Percentiles rank a stretch among this genome's conserved stretches.
phyloP scores from a whole-genome alignment of 1,140 invertebrate species.

The Globodera ellingtonae region DNA sequence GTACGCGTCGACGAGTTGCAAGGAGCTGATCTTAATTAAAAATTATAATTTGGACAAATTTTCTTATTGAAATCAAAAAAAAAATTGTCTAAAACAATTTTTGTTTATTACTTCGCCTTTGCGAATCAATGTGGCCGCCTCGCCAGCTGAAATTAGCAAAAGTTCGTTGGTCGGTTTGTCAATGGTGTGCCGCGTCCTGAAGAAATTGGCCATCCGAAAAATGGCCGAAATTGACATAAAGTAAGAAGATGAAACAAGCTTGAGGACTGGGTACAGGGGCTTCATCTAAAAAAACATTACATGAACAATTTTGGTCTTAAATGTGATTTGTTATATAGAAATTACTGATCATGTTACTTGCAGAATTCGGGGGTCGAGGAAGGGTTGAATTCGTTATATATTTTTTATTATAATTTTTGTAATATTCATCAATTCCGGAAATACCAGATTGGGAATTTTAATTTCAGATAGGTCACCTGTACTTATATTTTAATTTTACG shows the following conservation, averaged over 20 bases:
- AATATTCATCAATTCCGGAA: too few relatives aligned
- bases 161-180: slow-evolving; percentile 41
- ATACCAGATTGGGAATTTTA: too few relatives aligned
- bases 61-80: slow-evolving; percentile 9
- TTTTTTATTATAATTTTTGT: too few relatives aligned
- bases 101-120: slow-evolving; percentile 36
- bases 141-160: slow-evolving; percentile 39
- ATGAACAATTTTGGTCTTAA: too few relatives aligned
- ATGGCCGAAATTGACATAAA: slow-evolving; percentile 33
- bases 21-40: slow-evolving; percentile 22
- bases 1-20: slow-evolving; percentile 50
- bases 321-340: too few relatives aligned
- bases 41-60: too few relatives aligned
- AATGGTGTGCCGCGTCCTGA: slow-evolving; percentile 25
- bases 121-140: slow-evolving; percentile 48
- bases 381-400: too few relatives aligned
- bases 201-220: slow-evolving; percentile 35
- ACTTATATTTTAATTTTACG: too few relatives aligned
- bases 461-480: too few relatives aligned
- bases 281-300: neutral
- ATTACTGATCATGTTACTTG: too few relatives aligned
- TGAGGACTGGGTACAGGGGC: neutral
- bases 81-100: neutral
- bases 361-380: too few relatives aligned
- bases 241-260: slow-evolving; percentile 15